Base-by-base conservation (phyloP, 2,797 vertebrate genomes). In the Taenioides sp. region DNA sequence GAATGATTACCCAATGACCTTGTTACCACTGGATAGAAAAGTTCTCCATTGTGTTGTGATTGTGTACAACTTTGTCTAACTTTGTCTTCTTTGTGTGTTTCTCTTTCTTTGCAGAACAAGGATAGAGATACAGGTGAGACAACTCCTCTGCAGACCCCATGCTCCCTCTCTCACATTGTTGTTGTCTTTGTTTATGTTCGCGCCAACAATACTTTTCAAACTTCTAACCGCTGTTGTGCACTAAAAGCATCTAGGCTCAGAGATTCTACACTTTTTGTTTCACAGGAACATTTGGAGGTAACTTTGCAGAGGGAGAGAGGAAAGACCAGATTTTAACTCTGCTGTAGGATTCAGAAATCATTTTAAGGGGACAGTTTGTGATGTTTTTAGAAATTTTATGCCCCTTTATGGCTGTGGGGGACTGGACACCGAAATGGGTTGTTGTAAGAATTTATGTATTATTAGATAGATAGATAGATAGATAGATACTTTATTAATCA, bases 101-200 rank as follows among this genome's bases (percentile, higher is more conserved):
- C 25, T 78, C 74, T 37, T 84, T 78, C 12, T 70, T 73, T 72
- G 16, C 88, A 93, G 92, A 75, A 77, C 74, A 91, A 85, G 84
- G 85, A 87, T 83, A 85, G 78, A 83, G 92, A 93, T 84, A 76
- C 91, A 92, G 92, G 92, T 93, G 74, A 92, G 92, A 67, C 6
- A 57, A 49, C 27, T 22, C 40, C 4, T 71, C 54, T 9, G 54
- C 54, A 55, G 20, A 67, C 71, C 1, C 31, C 43, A 50, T 58
- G 64, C 12, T 69, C 50, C 22, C 22, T 18, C 54, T 22, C 17
- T 1, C 62, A 64, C 63, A 50, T 40, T 52, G 22, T 62, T 25
- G 34, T 25, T 14, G 7, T 43, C 27, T n/a, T 34, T 58, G 31
- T 76, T 61, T 47, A 52, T 25, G 49, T 76, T 58, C 17, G 37